Base-by-base conservation (phyloP, 2,888 invertebrate genomes). In the Didymodactylos carnosus region DNA sequence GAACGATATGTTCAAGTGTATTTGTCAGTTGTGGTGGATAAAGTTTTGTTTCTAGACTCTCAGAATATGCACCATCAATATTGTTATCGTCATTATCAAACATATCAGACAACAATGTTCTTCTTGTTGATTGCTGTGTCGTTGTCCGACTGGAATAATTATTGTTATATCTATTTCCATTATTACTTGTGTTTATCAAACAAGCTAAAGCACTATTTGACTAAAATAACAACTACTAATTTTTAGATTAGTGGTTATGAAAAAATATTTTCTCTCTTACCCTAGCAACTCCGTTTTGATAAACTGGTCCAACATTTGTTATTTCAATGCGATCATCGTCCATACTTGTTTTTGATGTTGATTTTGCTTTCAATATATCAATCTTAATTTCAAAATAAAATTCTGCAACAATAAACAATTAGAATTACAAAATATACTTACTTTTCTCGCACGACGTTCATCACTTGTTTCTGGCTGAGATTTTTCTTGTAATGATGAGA, bases 1-100 rank as follows among this genome's bases (percentile, higher is more conserved):
- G 80, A 5, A 83, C 82, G 72, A 83, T 82, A 73, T 82, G 81
- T 76, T 83, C 81, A 76, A 83, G 79, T 39, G 82, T 82, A 70
- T 79, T 78, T 11, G 79, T 77, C 62, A 82, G 76, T 75, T 80
- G 79, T 39, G 62, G 62, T 62, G 62, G 3, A 35, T 62, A 35
- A n/a, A n/a, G n/a, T n/a, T n/a, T n/a, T n/a, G n/a, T n/a, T n/a
- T n/a, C n/a, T n/a, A n/a, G n/a, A n/a, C n/a, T n/a, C n/a, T n/a
- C n/a, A n/a, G n/a, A n/a, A n/a, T n/a, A n/a, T n/a, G n/a, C n/a
- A n/a, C n/a, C n/a, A n/a, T n/a, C n/a, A n/a, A n/a, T n/a, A n/a
- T n/a, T n/a, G n/a, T n/a, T n/a, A n/a, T n/a, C n/a, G n/a, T n/a
- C n/a, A n/a, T n/a, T n/a, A n/a, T n/a, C n/a, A n/a, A n/a, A n/a